Evolutionary conservation across 2,888 invertebrate genomes (phyloP).

Genomic region (Caradrina clavipalpis): DNA sequence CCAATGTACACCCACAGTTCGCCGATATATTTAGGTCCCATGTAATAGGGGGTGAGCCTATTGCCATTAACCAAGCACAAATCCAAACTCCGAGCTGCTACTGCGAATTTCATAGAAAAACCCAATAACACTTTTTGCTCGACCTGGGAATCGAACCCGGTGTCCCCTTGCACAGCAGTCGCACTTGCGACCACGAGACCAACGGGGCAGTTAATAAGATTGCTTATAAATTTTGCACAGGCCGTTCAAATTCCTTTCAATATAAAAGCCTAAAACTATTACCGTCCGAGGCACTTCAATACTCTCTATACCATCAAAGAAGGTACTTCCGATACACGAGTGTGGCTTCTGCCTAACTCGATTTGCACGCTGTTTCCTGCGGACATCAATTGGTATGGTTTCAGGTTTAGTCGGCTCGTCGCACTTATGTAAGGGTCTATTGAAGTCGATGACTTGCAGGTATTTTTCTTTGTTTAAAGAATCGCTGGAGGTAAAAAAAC

Average conservation of each 20-base stretch:
- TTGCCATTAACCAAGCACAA: no score
- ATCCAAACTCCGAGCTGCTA: no score
- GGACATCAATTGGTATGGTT: slow-evolving; percentile 79
- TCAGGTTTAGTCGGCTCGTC: slow-evolving; percentile 70
- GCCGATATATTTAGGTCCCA: no score
- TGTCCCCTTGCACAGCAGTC: no score
- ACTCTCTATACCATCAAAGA: slow-evolving; percentile 26
- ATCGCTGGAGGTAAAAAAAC: neutral
- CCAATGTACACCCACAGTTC: no score
- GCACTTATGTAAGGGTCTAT: slow-evolving; percentile 41
- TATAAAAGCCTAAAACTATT: slow-evolving; percentile 22
- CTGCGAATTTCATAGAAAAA: no score
- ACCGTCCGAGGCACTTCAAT: slow-evolving; percentile 53
- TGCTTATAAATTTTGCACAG: neutral
- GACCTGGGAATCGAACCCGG: no score
- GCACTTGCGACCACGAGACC: no score
- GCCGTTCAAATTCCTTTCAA: slow-evolving; percentile 12
- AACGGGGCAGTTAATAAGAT: no score
- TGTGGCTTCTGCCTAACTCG: slow-evolving; percentile 85
- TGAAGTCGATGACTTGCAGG: slow-evolving; percentile 41
- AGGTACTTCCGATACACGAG: slow-evolving; percentile 71
- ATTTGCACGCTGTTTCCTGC: slow-evolving; percentile 81
- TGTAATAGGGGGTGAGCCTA: no score
- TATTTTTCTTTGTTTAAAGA: neutral
- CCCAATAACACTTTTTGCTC: no score